A percentile compares a stretch with the other conserved stretches of the same genome.
These are phyloP conservation scores for Mugil cephalus DNA, from an alignment of 2,113 vertebrate genomes.

Conservation along the genomic window DNA sequence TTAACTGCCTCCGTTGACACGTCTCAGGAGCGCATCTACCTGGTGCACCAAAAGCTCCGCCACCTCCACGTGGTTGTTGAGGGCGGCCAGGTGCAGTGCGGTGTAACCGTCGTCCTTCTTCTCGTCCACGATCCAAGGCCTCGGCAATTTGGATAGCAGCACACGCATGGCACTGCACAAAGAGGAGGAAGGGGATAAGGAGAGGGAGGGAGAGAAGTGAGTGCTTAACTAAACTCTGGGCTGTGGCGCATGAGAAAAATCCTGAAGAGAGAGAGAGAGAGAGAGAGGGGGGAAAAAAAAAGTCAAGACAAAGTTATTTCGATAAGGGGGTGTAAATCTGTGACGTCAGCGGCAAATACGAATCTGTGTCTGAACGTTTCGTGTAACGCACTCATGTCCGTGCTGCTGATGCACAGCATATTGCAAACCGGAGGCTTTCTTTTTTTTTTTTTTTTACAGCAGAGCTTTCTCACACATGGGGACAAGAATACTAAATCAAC, in stretches of 20 bases:
- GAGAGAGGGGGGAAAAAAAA: slow-evolving; percentile 21
- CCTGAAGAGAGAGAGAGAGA: too few species aligned
- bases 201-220: neutral
- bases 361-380: slow-evolving; percentile 35
- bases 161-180: slow-evolving; percentile 94
- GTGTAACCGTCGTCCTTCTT: slow-evolving; percentile 99
- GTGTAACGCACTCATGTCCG: slow-evolving; percentile 30
- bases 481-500: slow-evolving; percentile 72
- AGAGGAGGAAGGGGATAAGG: slow-evolving; percentile 1
- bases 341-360: slow-evolving; percentile 30
- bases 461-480: slow-evolving; percentile 61
- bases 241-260: slow-evolving; percentile 12
- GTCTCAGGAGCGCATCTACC: slow-evolving; percentile 79
- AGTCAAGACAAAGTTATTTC: slow-evolving; percentile 23
- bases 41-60: slow-evolving; percentile 98
- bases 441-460: slow-evolving; percentile 49
- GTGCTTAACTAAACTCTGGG: neutral
- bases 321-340: slow-evolving; percentile 14
- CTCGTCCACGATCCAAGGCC: slow-evolving; percentile 99
- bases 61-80: slow-evolving; percentile 99
- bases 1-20: too few species aligned
- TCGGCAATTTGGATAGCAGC: slow-evolving; percentile 94
- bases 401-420: slow-evolving; percentile 50
- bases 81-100: slow-evolving; percentile 95
- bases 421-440: slow-evolving; percentile 29